Evolutionary conservation across 1,140 invertebrate genomes (phyloP).

Genomic region (Babylonia areolata): DNA sequence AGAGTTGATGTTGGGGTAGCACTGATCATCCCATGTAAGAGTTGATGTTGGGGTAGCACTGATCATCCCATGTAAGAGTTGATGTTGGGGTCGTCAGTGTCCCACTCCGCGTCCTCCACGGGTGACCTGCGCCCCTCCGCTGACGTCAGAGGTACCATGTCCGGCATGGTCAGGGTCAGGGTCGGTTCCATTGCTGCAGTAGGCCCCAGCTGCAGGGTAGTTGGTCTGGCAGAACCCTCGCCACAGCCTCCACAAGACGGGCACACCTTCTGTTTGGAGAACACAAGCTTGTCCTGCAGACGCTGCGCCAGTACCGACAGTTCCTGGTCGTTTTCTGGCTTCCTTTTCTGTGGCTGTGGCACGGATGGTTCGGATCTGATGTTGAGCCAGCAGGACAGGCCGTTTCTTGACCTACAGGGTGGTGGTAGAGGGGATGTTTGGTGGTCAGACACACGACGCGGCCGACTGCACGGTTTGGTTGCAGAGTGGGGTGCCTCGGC

Average conservation of each 20-base stretch:
- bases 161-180: neutral
- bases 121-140: neutral
- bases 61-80: slow-evolving; percentile 27
- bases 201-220: no score
- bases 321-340: neutral
- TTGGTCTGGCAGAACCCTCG: no score
- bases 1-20: no score
- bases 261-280: neutral
- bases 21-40: neutral
- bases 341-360: neutral
- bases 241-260: neutral
- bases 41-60: neutral
- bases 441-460: neutral
- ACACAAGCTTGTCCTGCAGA: neutral
- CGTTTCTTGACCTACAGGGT: neutral
- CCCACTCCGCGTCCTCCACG: slow-evolving; percentile 26
- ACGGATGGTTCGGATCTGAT: neutral
- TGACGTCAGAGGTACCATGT: neutral
- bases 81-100: slow-evolving; percentile 35
- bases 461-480: no score
- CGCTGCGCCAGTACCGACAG: neutral
- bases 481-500: no score
- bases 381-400: slow-evolving; percentile 19
- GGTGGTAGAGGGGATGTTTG: no score
- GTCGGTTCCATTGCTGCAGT: neutral